Conservation (phyloP, 2,888 invertebrate species). For the Eurytoma californica region DNA sequence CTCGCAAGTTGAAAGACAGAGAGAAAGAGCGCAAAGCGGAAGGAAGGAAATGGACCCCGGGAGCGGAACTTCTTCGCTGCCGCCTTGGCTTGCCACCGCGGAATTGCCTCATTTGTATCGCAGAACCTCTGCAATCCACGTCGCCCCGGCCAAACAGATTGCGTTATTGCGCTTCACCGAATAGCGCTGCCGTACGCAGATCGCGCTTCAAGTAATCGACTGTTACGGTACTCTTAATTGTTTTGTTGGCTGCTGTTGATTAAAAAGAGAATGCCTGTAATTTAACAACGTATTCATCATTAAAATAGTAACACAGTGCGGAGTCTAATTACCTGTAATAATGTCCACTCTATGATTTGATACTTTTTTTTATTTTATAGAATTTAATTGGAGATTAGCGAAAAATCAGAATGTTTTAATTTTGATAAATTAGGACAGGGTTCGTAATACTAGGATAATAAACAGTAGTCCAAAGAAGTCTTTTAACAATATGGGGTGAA, state of each 20-base stretch:
- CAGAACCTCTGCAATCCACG: conserved; percentile 55
- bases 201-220: background rate
- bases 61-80: conserved; percentile 29
- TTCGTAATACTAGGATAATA: too few species aligned
- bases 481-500: too few species aligned
- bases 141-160: conserved; percentile 59
- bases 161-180: conserved; percentile 57
- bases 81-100: conserved; percentile 54
- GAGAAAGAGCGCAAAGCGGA: conserved; percentile 42
- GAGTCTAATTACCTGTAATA: too few species aligned
- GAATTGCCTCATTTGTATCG: conserved; percentile 64
- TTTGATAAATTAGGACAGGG: too few species aligned
- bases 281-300: background rate
- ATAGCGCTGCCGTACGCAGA: conserved; percentile 23
- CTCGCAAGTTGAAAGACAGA: conserved; percentile 13
- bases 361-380: too few species aligned
- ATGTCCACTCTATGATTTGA: too few species aligned
- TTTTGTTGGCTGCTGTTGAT: background rate
- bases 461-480: too few species aligned
- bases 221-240: background rate
- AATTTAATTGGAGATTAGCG: too few species aligned
- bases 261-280: background rate
- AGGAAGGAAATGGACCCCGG: conserved; percentile 51
- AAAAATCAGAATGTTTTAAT: too few species aligned
- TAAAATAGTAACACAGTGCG: too few species aligned